These are phyloP conservation scores for Psococerastis gibbosa DNA, from an alignment of 2,888 invertebrate species.

Conservation along the genomic window DNA sequence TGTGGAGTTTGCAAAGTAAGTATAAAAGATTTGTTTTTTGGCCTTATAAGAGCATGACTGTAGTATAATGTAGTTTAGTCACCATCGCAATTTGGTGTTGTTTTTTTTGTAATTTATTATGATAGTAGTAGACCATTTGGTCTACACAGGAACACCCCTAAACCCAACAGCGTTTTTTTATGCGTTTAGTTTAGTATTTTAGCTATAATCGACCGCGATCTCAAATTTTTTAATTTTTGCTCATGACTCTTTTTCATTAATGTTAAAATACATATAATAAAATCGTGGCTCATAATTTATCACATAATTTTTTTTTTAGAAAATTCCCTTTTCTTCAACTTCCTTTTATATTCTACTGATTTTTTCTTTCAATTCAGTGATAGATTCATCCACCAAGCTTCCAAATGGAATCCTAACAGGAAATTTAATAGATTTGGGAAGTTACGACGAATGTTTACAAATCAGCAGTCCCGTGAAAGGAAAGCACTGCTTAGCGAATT, in stretches of 20 bases:
- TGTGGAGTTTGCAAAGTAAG: too few species aligned
- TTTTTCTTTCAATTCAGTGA: conserved; percentile 23
- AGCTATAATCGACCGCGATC: too few species aligned
- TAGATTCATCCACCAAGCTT: conserved; percentile 30
- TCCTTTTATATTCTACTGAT: not conserved
- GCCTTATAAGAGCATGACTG: too few species aligned
- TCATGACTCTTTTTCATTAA: not conserved
- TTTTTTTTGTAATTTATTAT: too few species aligned
- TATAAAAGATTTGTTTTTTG: too few species aligned
- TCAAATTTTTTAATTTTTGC: too few species aligned
- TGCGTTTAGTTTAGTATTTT: too few species aligned
- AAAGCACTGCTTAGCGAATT: conserved; percentile 25
- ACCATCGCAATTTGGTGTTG: too few species aligned
- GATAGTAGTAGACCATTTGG: too few species aligned
- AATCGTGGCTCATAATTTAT: not conserved
- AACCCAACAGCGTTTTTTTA: too few species aligned
- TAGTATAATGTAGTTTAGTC: too few species aligned
- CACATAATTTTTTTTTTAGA: not conserved
- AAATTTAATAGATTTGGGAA: conserved; percentile 27
- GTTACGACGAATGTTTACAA: conserved; percentile 27
- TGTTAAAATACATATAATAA: not conserved
- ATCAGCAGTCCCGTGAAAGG: conserved; percentile 12
- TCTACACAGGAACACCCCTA: too few species aligned
- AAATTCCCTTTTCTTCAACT: not conserved
- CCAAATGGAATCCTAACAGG: conserved; percentile 28